Evolutionary conservation across 2,113 vertebrate species (phyloP), one percentile per base, ranked within the genome.

Genomic region (Epinephelus fuscoguttatus): DNA sequence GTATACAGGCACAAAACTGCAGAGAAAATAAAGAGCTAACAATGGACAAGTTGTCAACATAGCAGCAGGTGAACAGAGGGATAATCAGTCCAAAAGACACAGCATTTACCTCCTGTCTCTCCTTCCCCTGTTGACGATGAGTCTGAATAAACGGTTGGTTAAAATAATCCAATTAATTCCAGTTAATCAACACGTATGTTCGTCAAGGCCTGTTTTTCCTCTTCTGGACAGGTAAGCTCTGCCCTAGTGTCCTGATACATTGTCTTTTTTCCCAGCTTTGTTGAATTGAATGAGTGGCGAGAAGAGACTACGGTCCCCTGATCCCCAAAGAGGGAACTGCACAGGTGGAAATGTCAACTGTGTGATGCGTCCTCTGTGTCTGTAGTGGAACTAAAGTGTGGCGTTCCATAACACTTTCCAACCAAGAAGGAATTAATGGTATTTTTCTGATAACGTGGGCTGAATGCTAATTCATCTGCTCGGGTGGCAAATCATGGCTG

Each of bases 321-420:
- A 70, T 84, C 78, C 77, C 80, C 52, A 73, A 57, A 50, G 83
- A 81, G 79, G 53, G 55, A 81, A 66, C 37, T 81, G 75, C 55
- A 73, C 17, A 9, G 61, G 49, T 45, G 53, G 73, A 82, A 81
- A 82, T 79, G 86, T 84, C 78, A 82, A 19, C 84, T 63, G 9
- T 49, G 61, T 13, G 40, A 63, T 7, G 50, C 30, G 75, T 81
- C 78, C 73, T 81, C 23, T 33, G 63, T 57, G 57, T 45, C 33
- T 21, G 61, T 11, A 40, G 64, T 50, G 61, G 61, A 84, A 75
- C 52, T 73, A 4, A 88, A 89, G 63, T 21, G 68, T 14, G 67
- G 10, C 23, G 3, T 25, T 71, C 73, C 49, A 52, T 45, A 59
- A 77, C 61, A 47, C 80, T 37, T 56, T 47, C 27, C 21, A 12